These are phyloP conservation scores for Thamnophis sirtalis DNA, from an alignment of 2,113 vertebrate genomes.

Conservation along the genomic window DNA sequence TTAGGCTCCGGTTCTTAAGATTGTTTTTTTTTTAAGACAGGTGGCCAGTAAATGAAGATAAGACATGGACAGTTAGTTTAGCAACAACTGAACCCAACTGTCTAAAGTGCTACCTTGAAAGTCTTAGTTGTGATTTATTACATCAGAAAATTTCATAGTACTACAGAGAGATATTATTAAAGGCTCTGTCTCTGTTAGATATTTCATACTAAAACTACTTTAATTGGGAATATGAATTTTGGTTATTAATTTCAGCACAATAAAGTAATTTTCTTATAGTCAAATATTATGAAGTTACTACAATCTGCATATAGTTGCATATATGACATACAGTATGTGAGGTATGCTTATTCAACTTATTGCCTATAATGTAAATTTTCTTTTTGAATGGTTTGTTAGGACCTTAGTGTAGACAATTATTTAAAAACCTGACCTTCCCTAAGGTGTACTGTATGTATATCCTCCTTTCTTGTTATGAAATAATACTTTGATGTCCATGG, in stretches of 20 bases:
- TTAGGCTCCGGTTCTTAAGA: slow-evolving; percentile 27
- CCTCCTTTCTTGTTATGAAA: background rate
- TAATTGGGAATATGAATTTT: background rate
- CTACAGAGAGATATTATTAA: slow-evolving; percentile 1
- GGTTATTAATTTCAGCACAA: background rate
- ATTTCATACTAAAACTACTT: slow-evolving; percentile 14
- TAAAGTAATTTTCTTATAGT: background rate
- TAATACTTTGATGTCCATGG: background rate
- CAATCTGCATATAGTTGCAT: background rate
- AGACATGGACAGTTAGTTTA: slow-evolving; percentile 31
- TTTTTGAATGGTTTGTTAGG: background rate
- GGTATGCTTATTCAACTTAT: background rate
- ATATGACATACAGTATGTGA: background rate
- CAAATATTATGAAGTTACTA: background rate
- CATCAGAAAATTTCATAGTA: background rate
- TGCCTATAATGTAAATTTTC: background rate
- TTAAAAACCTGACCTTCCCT: background rate
- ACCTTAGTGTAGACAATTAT: background rate
- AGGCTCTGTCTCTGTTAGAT: background rate
- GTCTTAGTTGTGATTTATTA: slow-evolving; percentile 32
- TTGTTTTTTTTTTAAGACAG: slow-evolving; percentile 34
- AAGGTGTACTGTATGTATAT: background rate
- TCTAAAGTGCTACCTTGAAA: slow-evolving; percentile 8
- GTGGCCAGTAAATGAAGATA: slow-evolving; percentile 26
- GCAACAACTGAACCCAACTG: slow-evolving; percentile 13